phyloP scores from a whole-genome alignment of 2,113 vertebrate genomes.

The Rhynchopsitta pachyrhyncha region DNA sequence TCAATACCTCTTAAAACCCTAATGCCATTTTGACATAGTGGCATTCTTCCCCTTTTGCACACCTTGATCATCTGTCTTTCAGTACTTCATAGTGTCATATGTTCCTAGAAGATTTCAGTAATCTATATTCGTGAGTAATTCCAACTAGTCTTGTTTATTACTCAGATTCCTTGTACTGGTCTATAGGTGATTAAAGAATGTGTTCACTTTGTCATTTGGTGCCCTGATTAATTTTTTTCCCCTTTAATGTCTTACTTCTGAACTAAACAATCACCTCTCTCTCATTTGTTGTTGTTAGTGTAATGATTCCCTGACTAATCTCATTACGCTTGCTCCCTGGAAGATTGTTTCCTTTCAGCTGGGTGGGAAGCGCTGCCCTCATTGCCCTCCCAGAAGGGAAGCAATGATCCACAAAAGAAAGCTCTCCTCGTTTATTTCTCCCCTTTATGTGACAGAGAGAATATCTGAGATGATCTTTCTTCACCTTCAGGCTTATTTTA shows the following conservation, averaged over 20 bases:
- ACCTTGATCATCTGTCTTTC: neutral
- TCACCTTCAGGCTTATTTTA: constrained; percentile 1
- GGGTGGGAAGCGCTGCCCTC: neutral
- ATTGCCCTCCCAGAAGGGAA: constrained; percentile 6
- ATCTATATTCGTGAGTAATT: neutral
- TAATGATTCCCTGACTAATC: constrained; percentile 21
- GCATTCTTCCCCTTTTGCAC: neutral
- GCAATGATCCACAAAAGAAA: constrained; percentile 9
- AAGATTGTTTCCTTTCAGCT: constrained; percentile 3
- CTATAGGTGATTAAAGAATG: neutral
- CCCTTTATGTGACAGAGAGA: neutral
- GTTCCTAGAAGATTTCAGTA: neutral
- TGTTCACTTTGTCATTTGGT: neutral
- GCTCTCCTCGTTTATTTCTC: constrained; percentile 4
- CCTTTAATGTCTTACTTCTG: neutral
- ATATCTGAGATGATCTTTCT: neutral
- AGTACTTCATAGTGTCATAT: neutral
- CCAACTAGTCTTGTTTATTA: neutral
- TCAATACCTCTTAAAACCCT: neutral
- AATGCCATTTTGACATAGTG: neutral
- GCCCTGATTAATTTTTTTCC: neutral
- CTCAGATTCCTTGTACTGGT: neutral
- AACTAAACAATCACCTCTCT: neutral
- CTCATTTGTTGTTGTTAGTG: constrained; percentile 5
- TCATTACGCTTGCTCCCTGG: neutral